Percentiles rank a stretch among this genome's conserved stretches.
phyloP scores from a whole-genome alignment of 2,888 invertebrate genomes.

The Rutpela maculata region DNA sequence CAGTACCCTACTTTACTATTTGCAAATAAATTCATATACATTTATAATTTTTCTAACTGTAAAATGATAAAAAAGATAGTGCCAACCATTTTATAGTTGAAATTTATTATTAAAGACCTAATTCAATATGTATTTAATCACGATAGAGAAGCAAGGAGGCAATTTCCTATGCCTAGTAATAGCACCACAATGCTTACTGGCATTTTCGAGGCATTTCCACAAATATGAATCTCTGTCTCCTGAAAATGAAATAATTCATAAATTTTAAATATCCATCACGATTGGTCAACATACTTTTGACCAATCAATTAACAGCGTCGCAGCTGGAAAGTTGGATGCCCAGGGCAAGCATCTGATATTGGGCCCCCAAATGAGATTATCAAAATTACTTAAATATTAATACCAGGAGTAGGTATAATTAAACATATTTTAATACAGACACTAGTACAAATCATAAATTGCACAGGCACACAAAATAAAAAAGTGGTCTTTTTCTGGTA shows the following conservation, averaged over 20 bases:
- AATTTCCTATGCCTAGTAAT: constrained; percentile 62
- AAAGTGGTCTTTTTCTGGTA: no score
- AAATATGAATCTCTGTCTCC: constrained; percentile 82
- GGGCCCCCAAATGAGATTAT: no score
- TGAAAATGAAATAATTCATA: constrained; percentile 66
- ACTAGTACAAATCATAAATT: no score
- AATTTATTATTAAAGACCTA: constrained; percentile 50
- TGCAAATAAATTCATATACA: constrained; percentile 52
- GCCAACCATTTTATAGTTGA: constrained; percentile 48
- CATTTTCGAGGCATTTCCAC: constrained; percentile 74
- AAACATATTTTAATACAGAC: no score
- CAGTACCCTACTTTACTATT: constrained; percentile 55
- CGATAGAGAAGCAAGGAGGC: constrained; percentile 65
- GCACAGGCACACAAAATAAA: no score
- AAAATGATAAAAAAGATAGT: constrained; percentile 49
- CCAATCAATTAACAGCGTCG: no score
- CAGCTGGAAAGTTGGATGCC: no score
- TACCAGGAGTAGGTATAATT: no score
- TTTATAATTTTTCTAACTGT: constrained; percentile 50
- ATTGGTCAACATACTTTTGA: no score
- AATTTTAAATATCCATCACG: background rate
- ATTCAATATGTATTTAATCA: constrained; percentile 62
- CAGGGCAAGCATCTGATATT: no score
- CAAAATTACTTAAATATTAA: no score
- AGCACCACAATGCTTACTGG: constrained; percentile 54